These are phyloP conservation scores for Styela plicata DNA, from an alignment of 23 tunicate species.

Conservation along the genomic window DNA sequence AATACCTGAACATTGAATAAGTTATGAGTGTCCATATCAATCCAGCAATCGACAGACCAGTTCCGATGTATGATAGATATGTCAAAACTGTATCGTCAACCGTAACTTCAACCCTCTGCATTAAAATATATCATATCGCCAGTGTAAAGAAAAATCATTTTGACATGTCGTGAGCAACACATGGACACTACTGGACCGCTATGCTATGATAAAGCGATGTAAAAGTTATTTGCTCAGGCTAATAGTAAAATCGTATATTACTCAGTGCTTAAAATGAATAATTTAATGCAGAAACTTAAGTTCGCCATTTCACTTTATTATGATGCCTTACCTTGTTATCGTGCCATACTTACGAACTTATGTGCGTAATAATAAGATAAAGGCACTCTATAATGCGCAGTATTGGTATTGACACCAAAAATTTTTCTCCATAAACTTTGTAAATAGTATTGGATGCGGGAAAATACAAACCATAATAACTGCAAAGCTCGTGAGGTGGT, in stretches of 20 bases:
- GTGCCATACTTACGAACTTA: no score
- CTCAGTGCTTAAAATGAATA: no score
- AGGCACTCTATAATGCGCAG: no score
- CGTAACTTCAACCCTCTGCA: conserved; percentile 56
- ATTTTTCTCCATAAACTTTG: no score
- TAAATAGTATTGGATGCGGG: no score
- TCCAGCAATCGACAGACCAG: conserved; percentile 58
- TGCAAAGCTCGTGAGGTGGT: conserved; percentile 88
- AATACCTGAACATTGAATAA: conserved; percentile 68
- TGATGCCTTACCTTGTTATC: no score
- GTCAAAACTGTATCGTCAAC: conserved; percentile 56
- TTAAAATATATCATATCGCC: background rate
- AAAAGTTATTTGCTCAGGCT: background rate
- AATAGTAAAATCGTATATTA: no score
- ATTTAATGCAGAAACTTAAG: no score
- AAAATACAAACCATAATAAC: conserved; percentile 76
- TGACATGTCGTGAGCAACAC: background rate
- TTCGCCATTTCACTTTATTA: no score
- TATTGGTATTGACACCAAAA: no score
- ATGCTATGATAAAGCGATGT: background rate
- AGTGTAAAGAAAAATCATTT: background rate
- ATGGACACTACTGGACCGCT: background rate
- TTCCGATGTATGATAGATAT: conserved; percentile 57
- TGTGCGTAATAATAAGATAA: no score
- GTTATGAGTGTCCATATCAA: conserved; percentile 51